Percentiles rank a stretch among this genome's conserved stretches.
phyloP scores from a whole-genome alignment of 2,113 vertebrate species.

The Grus americana region DNA sequence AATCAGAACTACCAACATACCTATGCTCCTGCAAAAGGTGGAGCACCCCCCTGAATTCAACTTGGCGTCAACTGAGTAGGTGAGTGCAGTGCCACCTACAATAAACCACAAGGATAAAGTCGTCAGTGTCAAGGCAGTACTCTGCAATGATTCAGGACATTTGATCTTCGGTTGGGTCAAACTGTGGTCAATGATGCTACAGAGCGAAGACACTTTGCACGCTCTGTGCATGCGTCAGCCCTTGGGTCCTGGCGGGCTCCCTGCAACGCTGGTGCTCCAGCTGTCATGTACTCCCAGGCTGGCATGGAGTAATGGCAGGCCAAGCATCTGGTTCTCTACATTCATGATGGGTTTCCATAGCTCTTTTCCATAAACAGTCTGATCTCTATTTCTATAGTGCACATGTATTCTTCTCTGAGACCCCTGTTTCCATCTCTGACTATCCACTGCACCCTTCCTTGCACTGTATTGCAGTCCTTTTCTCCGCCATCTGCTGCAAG shows the following conservation, averaged over 20 bases:
- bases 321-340: background rate
- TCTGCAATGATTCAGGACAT: background rate
- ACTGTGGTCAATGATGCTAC: background rate
- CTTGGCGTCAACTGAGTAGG: background rate
- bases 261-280: background rate
- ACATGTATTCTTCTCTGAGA: background rate
- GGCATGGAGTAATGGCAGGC: background rate
- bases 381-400: background rate
- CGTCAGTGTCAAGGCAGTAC: background rate
- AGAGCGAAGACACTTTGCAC: background rate
- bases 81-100: fast-evolving
- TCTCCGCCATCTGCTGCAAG: background rate
- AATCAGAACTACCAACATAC: background rate
- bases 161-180: background rate
- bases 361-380: background rate
- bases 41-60: background rate
- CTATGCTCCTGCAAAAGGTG: background rate
- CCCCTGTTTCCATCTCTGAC: background rate
- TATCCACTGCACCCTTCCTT: background rate
- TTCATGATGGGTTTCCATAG: background rate
- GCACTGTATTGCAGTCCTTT: background rate
- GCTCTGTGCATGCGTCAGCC: fast-evolving
- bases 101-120: background rate
- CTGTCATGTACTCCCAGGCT: background rate
- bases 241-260: fast-evolving